Conservation (phyloP, 2,797 vertebrate genomes). For the Callimico goeldii region DNA sequence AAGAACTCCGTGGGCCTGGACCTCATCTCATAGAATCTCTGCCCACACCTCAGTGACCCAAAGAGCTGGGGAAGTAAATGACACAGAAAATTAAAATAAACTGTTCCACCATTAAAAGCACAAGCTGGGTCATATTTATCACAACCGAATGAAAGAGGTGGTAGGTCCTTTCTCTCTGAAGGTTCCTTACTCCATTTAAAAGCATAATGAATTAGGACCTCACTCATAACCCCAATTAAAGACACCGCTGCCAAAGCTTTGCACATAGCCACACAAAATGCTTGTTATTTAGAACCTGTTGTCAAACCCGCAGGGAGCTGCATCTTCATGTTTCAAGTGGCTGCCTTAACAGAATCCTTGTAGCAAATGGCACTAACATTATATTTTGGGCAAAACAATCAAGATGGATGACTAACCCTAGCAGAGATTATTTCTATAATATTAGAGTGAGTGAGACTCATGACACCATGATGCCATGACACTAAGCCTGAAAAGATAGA, state of each 20-base stretch:
- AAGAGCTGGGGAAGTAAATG: slow-evolving; percentile 17
- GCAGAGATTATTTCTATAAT: neutral
- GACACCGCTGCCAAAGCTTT: neutral
- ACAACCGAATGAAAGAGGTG: neutral
- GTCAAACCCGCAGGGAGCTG: neutral
- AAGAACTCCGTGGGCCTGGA: neutral
- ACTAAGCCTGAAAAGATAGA: neutral
- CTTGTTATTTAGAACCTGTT: slow-evolving; percentile 52
- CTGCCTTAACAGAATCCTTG: neutral
- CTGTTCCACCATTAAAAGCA: slow-evolving; percentile 25
- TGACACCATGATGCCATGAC: neutral
- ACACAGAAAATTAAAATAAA: slow-evolving; percentile 47
- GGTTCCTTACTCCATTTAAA: slow-evolving; percentile 44
- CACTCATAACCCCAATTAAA: slow-evolving; percentile 53
- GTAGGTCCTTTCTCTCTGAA: neutral
- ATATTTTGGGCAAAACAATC: slow-evolving; percentile 17
- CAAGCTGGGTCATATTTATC: slow-evolving; percentile 18
- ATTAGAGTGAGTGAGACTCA: neutral
- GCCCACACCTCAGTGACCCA: neutral
- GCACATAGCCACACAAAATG: neutral
- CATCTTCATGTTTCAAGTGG: neutral
- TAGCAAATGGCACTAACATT: neutral
- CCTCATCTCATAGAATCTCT: neutral
- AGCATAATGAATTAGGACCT: slow-evolving; percentile 59
- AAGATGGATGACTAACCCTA: neutral